Evolutionary conservation across 2,888 invertebrate genomes (phyloP).

Genomic region (Parelbella ahira): DNA sequence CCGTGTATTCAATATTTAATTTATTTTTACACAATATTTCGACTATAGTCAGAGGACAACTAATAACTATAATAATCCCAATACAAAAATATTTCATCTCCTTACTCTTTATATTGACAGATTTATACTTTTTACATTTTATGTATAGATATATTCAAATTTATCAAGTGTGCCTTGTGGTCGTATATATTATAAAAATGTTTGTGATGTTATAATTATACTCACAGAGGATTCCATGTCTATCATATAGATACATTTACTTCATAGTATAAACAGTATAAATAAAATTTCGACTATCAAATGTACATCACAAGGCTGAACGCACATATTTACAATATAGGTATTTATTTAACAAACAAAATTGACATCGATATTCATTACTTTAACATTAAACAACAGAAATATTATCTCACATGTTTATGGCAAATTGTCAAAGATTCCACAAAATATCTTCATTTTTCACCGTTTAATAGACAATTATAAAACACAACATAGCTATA

Average conservation of each 20-base stretch:
- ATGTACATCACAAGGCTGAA: slow-evolving; percentile 52
- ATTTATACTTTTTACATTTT: slow-evolving; percentile 62
- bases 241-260: slow-evolving; percentile 38
- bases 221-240: slow-evolving; percentile 28
- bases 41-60: slow-evolving; percentile 66
- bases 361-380: slow-evolving; percentile 45
- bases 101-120: slow-evolving; percentile 70
- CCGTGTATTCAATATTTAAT: slow-evolving; percentile 49
- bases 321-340: slow-evolving; percentile 61
- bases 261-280: slow-evolving; percentile 29
- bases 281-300: slow-evolving; percentile 36
- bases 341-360: slow-evolving; percentile 42
- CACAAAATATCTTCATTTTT: slow-evolving; percentile 56
- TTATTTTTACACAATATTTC: slow-evolving; percentile 75
- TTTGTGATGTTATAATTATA: slow-evolving; percentile 49
- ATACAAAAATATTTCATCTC: slow-evolving; percentile 79
- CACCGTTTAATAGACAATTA: slow-evolving; percentile 67
- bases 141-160: slow-evolving; percentile 37
- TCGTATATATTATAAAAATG: slow-evolving; percentile 37
- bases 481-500: slow-evolving; percentile 76
- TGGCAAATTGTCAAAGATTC: slow-evolving; percentile 69
- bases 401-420: slow-evolving; percentile 73
- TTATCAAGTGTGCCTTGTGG: slow-evolving; percentile 37
- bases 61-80: slow-evolving; percentile 72
- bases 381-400: slow-evolving; percentile 63